phyloP scores from a whole-genome alignment of 2,113 vertebrate genomes.

The Marmota monax region DNA sequence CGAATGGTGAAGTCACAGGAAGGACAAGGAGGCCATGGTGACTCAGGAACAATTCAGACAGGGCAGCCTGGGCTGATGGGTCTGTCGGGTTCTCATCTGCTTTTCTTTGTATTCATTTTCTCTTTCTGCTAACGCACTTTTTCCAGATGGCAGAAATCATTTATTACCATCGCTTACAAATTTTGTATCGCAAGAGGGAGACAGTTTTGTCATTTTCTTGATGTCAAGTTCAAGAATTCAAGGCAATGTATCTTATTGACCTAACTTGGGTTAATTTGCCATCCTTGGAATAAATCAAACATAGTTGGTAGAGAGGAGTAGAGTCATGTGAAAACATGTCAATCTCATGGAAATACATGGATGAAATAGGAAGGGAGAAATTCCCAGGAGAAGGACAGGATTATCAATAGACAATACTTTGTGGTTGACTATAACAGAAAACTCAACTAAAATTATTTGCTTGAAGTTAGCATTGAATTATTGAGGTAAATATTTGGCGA shows the following conservation, averaged over 20 bases:
- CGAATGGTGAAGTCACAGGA: background rate
- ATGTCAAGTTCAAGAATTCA: background rate
- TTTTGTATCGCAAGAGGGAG: slow-evolving; percentile 6
- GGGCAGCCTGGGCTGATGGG: background rate
- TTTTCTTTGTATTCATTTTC: slow-evolving; percentile 17
- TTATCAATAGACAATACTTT: background rate
- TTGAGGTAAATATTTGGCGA: background rate
- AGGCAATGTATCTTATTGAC: background rate
- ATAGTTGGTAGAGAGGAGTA: background rate
- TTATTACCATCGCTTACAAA: background rate
- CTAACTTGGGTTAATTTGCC: slow-evolving; percentile 2
- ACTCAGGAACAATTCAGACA: background rate
- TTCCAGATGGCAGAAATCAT: slow-evolving; percentile 4
- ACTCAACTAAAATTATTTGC: background rate
- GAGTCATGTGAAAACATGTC: background rate
- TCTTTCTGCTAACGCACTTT: background rate
- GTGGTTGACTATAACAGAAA: background rate
- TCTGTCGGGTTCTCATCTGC: background rate
- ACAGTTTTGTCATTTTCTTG: slow-evolving; percentile 35
- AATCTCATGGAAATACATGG: background rate
- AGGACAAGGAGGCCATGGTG: background rate
- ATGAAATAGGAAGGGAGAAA: background rate
- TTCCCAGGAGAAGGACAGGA: background rate
- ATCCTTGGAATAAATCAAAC: background rate
- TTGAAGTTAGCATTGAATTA: slow-evolving; percentile 55